phyloP scores from a whole-genome alignment of 2,113 vertebrate species.

The Cynocephalus volans region DNA sequence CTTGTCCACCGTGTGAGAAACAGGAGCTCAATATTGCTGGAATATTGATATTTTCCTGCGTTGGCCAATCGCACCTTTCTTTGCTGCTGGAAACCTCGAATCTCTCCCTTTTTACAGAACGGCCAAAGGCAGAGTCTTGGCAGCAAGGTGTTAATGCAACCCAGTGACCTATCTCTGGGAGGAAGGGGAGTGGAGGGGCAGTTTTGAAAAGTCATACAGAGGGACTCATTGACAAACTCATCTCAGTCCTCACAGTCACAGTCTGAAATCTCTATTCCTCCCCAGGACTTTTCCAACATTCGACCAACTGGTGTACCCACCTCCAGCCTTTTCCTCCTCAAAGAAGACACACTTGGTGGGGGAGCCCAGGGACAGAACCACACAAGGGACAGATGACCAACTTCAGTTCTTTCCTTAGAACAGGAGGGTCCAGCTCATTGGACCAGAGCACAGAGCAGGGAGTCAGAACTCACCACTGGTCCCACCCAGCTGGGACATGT shows the following conservation, averaged over 20 bases:
- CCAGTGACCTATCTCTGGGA: accelerated
- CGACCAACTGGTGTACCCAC: accelerated
- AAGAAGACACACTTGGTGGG: accelerated
- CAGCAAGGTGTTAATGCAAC: accelerated
- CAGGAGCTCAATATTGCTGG: background rate
- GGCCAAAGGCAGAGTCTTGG: accelerated
- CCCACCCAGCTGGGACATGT: accelerated
- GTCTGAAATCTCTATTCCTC: accelerated
- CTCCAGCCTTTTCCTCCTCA: background rate
- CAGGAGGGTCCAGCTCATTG: background rate
- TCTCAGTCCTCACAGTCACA: accelerated
- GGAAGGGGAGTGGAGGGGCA: accelerated
- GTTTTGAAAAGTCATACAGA: background rate
- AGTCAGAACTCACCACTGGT: accelerated
- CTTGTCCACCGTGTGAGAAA: background rate
- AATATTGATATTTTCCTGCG: background rate
- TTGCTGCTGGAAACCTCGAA: accelerated
- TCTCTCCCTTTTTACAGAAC: accelerated
- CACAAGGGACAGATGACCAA: background rate
- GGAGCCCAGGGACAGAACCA: accelerated
- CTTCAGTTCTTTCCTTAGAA: background rate
- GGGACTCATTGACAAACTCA: accelerated
- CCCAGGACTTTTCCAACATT: accelerated
- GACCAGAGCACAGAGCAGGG: background rate
- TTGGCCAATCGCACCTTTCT: background rate